Evolutionary conservation across 53 echinoderm and acorn worm genomes (phyloP), one percentile per base, ranked within the genome.

Genomic region (Patiria pectinifera): DNA sequence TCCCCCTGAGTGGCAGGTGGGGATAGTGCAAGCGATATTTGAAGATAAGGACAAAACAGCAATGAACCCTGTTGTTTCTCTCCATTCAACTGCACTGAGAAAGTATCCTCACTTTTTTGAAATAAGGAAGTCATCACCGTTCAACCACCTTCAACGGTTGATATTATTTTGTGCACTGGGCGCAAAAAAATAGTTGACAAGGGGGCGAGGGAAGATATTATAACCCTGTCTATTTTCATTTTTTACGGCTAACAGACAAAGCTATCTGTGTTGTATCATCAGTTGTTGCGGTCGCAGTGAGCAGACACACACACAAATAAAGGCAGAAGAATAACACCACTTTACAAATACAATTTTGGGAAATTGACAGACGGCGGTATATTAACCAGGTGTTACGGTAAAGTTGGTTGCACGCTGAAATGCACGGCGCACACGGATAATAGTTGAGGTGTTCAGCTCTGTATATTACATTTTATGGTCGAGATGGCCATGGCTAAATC

Each of bases 141-240:
- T 35, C 35, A 35, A 35, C 35, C 35, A 35, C 35, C 62, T 66
- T 69, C 85, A 85, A 59, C 2, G 48, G 48, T 18, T 62, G 74
- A 90, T 89, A 81, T 81, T 80, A 81, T 60, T 80, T 66, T 81
- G 90, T 90, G 63, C 80, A 90, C 25, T 81, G 60, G 43, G 90
- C 77, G 48, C 44, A 71, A 81, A 80, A 81, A 63, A 88, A 59
- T 11, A 43, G 77, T 43, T 59, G 60, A 59, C 61, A 49, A 60
- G 77, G 87, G 72, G 78, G 26, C 60, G 71, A 14, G 62, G 66
- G 62, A 21, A 25, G 78, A 76, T 76, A 88, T 80, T 80, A 79
- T 81, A 80, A 80, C 80, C 81, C 69, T 81, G 90, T 81, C 90
- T 21, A 45, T 90, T 90, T 90, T 77, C 80, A 90, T 90, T 90